Conservation (phyloP, 2,888 invertebrate species). For the Caenorhabditis plicata region DNA sequence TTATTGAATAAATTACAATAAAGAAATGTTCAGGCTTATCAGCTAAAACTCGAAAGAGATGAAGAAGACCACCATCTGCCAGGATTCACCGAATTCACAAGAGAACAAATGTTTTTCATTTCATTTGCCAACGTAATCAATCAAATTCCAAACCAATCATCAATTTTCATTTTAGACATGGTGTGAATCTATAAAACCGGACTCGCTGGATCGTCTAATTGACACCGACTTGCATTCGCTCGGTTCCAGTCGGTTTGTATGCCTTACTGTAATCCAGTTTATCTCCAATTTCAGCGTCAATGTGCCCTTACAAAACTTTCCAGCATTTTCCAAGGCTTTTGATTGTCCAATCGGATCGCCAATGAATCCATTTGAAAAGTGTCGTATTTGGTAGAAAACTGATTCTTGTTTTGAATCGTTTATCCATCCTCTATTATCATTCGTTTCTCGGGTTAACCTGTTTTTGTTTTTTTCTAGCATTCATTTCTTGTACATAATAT, state of each 20-base stretch:
- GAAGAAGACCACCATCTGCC: conserved; percentile 57
- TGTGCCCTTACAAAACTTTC: conserved; percentile 36
- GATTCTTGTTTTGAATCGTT: not conserved
- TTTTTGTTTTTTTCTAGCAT: not conserved
- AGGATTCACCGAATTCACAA: conserved; percentile 65
- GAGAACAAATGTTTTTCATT: conserved; percentile 68
- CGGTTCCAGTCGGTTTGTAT: conserved; percentile 43
- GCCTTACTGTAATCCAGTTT: not conserved
- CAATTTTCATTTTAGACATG: conserved; percentile 45
- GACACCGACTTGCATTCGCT: conserved; percentile 55
- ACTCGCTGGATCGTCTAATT: conserved; percentile 52
- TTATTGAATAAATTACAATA: too few species aligned
- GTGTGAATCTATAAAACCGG: conserved; percentile 54
- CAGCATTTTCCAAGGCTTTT: conserved; percentile 63
- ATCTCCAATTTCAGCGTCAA: conserved; percentile 11
- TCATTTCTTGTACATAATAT: too few species aligned
- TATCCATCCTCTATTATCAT: not conserved
- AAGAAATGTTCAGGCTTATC: too few species aligned
- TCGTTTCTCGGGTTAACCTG: not conserved
- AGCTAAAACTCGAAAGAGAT: conserved; percentile 34
- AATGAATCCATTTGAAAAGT: conserved; percentile 65
- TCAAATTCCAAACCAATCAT: not conserved
- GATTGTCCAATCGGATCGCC: conserved; percentile 60
- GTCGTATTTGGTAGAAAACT: conserved; percentile 54
- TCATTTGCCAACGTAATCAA: conserved; percentile 65